phyloP scores from a whole-genome alignment of 2,797 vertebrate species.

The Paedocypris micromegethes region DNA sequence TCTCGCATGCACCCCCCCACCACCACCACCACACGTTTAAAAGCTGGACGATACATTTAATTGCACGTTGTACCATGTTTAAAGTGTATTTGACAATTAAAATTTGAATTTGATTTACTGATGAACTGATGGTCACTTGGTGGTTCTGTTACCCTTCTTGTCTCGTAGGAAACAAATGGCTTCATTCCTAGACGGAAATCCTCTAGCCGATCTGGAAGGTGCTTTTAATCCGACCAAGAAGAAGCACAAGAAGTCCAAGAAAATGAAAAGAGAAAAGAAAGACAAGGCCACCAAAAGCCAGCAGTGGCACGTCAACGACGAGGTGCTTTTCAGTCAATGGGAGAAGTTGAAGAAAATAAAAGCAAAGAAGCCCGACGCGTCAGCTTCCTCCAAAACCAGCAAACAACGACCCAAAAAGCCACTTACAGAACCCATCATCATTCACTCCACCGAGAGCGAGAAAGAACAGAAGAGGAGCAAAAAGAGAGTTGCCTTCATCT shows the following conservation, averaged over 20 bases:
- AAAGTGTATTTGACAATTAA: no score
- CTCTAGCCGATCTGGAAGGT: constrained; percentile 22
- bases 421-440: neutral
- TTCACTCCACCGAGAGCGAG: neutral
- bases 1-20: no score
- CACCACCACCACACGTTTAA: no score
- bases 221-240: constrained; percentile 6
- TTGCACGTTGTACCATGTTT: no score
- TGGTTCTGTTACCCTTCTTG: neutral
- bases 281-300: constrained; percentile 25
- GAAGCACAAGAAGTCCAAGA: constrained; percentile 53
- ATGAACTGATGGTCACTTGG: neutral
- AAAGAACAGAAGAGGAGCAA: constrained; percentile 46
- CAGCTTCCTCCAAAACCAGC: constrained; percentile 4
- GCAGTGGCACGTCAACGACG: neutral
- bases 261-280: constrained; percentile 43
- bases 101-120: no score
- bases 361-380: constrained; percentile 28
- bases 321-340: constrained; percentile 3
- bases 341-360: constrained; percentile 18
- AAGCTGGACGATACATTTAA: no score
- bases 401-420: constrained; percentile 2
- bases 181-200: neutral
- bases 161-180: constrained; percentile 34
- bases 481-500: constrained; percentile 63